Percentiles rank a stretch among this genome's conserved stretches.
These are phyloP conservation scores for Drosophila conformis DNA, from an alignment of 2,888 invertebrate genomes.

Conservation along the genomic window DNA sequence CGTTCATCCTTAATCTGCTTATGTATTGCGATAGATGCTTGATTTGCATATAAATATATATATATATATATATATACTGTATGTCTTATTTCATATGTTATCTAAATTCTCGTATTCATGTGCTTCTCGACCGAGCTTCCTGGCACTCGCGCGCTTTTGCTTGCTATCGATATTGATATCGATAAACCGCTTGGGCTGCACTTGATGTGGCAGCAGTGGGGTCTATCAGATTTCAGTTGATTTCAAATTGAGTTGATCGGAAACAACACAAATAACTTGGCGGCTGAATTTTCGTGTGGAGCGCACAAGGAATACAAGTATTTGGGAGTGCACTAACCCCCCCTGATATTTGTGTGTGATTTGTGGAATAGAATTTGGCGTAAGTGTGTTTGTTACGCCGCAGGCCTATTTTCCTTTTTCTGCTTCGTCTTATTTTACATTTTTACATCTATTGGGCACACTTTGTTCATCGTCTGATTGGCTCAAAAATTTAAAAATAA, in stretches of 20 bases:
- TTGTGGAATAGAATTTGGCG: neutral
- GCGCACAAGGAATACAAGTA: neutral
- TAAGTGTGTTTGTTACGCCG: neutral
- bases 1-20: neutral
- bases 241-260: neutral
- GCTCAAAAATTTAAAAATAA: conserved; percentile 25
- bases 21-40: neutral
- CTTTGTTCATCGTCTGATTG: conserved; percentile 9
- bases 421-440: neutral
- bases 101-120: neutral
- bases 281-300: neutral
- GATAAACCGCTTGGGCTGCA: neutral
- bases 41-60: conserved; percentile 20
- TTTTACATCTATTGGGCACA: neutral
- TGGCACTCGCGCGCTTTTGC: neutral
- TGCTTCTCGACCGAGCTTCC: neutral
- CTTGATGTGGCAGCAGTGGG: conserved; percentile 8
- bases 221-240: neutral
- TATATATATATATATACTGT: conserved; percentile 16
- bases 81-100: neutral
- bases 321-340: neutral
- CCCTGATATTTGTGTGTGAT: neutral
- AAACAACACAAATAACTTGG: neutral
- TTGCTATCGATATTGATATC: neutral
- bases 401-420: too few species aligned